phyloP scores from a whole-genome alignment of 2,113 vertebrate genomes.

The Chaetura pelagica region DNA sequence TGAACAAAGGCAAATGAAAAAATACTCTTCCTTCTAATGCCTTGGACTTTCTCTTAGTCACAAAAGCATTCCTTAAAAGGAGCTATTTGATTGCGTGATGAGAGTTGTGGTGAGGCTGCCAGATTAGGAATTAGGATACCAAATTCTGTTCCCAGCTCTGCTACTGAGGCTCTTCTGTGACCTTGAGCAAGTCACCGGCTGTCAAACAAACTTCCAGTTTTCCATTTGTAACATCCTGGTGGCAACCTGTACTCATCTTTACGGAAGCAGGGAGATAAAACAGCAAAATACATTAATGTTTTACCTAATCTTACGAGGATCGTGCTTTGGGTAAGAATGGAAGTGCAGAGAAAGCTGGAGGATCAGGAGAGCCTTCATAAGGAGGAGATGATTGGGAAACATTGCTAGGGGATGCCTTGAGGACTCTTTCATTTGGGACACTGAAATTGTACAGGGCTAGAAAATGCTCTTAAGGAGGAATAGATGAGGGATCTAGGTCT shows the following conservation, averaged over 20 bases:
- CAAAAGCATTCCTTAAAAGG: constrained; percentile 70
- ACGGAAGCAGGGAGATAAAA: background rate
- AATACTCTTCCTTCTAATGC: constrained; percentile 5
- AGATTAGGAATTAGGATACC: constrained; percentile 67
- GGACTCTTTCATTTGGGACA: background rate
- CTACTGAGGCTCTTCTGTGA: constrained; percentile 39
- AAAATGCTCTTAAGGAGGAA: background rate
- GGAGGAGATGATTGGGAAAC: background rate
- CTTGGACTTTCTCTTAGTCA: constrained; percentile 56
- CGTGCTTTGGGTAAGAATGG: background rate
- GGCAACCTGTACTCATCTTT: background rate
- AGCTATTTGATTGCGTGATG: constrained; percentile 64
- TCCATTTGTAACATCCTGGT: background rate
- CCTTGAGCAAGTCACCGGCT: constrained; percentile 17
- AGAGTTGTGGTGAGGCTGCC: constrained; percentile 47
- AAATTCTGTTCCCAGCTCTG: constrained; percentile 63
- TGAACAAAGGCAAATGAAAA: constrained; percentile 36
- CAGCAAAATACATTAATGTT: background rate
- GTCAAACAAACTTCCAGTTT: background rate
- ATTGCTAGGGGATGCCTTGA: background rate
- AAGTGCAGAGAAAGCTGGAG: background rate
- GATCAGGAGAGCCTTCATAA: background rate
- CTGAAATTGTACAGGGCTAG: background rate
- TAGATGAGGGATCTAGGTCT: background rate
- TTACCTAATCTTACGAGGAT: background rate